These are phyloP conservation scores for Karalla daura DNA, from an alignment of 2,797 vertebrate genomes.

Conservation along the genomic window DNA sequence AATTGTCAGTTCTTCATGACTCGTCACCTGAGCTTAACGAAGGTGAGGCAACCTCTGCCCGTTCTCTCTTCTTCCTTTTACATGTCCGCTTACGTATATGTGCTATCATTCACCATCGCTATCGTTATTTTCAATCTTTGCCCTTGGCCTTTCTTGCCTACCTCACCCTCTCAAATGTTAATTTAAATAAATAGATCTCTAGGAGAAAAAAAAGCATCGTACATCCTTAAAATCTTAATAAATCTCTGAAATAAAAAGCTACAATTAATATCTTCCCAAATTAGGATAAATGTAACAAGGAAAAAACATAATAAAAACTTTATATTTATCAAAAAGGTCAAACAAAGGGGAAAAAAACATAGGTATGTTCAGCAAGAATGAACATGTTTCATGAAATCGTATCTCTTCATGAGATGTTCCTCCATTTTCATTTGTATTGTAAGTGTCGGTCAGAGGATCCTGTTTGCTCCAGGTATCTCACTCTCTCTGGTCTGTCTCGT, in stretches of 20 bases:
- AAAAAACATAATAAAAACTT: slow-evolving; percentile 49
- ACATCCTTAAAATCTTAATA: slow-evolving; percentile 66
- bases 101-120: slow-evolving; percentile 65
- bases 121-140: slow-evolving; percentile 13
- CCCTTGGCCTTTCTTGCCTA: slow-evolving; percentile 27
- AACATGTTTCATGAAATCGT: slow-evolving; percentile 55
- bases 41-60: slow-evolving; percentile 69
- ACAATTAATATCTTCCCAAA: slow-evolving; percentile 55
- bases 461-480: slow-evolving; percentile 36
- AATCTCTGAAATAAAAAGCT: slow-evolving; percentile 67
- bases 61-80: slow-evolving; percentile 33
- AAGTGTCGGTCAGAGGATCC: slow-evolving; percentile 40
- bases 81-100: slow-evolving; percentile 59
- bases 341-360: slow-evolving; percentile 40
- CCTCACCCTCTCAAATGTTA: slow-evolving; percentile 74
- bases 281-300: slow-evolving; percentile 15
- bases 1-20: slow-evolving; percentile 73
- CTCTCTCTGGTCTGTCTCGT: slow-evolving; percentile 31
- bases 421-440: slow-evolving; percentile 33
- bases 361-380: slow-evolving; percentile 47
- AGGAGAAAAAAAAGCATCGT: slow-evolving; percentile 51
- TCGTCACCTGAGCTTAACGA: slow-evolving; percentile 86
- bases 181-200: slow-evolving; percentile 79
- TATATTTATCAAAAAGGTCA: slow-evolving; percentile 65
- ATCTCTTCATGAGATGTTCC: slow-evolving; percentile 31